A percentile compares a stretch with the other conserved stretches of the same genome.
Conservation (phyloP, 2,888 invertebrate species). For the Agrochola macilenta region DNA sequence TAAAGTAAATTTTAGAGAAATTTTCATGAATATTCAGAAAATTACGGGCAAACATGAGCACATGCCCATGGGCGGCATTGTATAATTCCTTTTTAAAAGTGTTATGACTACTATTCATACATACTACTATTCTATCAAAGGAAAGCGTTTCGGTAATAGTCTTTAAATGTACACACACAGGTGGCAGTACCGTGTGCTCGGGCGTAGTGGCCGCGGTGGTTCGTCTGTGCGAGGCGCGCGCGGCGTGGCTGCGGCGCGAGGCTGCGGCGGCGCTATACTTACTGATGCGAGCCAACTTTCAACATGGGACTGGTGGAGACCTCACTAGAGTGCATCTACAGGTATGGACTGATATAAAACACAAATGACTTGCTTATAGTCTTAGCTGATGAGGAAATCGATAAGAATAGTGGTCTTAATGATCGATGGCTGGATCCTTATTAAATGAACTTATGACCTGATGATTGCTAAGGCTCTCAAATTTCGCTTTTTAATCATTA, state of each 20-base stretch:
- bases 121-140: no score
- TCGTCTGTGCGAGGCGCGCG: constrained; percentile 96
- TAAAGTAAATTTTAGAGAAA: no score
- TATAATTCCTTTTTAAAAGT: no score
- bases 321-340: constrained; percentile 97
- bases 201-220: constrained; percentile 95
- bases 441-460: background rate
- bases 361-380: background rate
- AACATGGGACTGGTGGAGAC: constrained; percentile 95
- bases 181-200: constrained; percentile 95
- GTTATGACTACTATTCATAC: no score
- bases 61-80: no score
- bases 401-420: background rate
- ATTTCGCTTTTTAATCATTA: background rate
- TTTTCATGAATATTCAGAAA: no score
- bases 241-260: constrained; percentile 96
- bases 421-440: background rate
- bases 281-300: constrained; percentile 98
- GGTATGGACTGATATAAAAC: constrained; percentile 79
- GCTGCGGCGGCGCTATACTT: constrained; percentile 97
- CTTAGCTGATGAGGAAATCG: background rate
- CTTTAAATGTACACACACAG: constrained; percentile 76
- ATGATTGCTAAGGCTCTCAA: background rate
- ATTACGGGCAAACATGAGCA: no score
- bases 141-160: background rate